phyloP scores from a whole-genome alignment of 2,113 vertebrate species.

The Apodemus speciosus region DNA sequence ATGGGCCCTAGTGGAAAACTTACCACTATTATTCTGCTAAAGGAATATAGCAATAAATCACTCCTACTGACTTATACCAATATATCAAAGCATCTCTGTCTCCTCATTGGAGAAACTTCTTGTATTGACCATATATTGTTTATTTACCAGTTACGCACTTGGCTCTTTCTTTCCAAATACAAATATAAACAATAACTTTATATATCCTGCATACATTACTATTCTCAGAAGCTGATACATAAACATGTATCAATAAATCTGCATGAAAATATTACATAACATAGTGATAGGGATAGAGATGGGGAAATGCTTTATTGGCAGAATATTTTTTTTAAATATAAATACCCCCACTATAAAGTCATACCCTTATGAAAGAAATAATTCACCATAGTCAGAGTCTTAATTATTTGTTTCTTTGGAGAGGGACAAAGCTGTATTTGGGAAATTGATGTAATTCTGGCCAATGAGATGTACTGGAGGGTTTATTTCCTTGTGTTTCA shows the following conservation, averaged over 20 bases:
- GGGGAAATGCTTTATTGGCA: neutral
- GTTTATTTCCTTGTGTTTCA: neutral
- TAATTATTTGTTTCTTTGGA: conserved; percentile 29
- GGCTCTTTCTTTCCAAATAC: neutral
- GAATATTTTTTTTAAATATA: neutral
- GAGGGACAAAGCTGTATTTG: neutral
- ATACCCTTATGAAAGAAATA: neutral
- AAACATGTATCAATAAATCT: neutral
- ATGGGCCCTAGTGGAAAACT: neutral
- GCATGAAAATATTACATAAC: neutral
- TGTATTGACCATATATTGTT: conserved; percentile 33
- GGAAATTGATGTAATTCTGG: neutral
- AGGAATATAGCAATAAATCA: neutral
- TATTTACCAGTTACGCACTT: conserved; percentile 31
- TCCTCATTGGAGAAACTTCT: neutral
- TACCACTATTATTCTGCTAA: neutral
- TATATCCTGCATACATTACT: conserved; percentile 9
- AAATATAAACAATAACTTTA: conserved; percentile 17
- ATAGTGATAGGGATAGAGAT: neutral
- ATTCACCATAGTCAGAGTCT: neutral
- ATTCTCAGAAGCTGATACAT: neutral
- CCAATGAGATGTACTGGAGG: neutral
- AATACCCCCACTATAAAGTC: neutral
- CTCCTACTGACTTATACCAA: neutral
- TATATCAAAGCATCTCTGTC: neutral